Evolutionary conservation across 64 coral and sea anemone species (phyloP), one percentile per base, ranked within the genome.

Genomic region (Exaiptasia diaphana): DNA sequence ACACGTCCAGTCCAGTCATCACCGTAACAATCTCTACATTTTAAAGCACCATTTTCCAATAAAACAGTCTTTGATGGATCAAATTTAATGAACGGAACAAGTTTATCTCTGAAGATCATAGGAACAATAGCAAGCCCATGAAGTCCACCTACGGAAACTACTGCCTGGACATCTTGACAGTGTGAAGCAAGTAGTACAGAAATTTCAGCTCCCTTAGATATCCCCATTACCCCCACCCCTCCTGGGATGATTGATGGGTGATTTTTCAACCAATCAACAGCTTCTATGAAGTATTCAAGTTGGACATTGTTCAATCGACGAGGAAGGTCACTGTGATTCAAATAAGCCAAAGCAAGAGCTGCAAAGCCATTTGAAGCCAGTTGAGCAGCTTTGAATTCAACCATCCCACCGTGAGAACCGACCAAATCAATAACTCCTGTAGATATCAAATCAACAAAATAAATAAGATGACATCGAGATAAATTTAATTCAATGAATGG

Each of bases 391-490:
- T 86, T 86, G 54, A 86, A 86, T 28, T 86, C 82, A 4, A 86
- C 12, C 11, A 86, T 48, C 1, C 82, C 82, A 45, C 82, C 82
- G 15, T 36, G 29, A 14, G 52, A 62, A 18, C 82, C 82, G 17
- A 86, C 59, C 28, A 86, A 44, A 37, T 86, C 82, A 60, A 86
- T 86, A 1, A 86, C 58, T 42, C 85, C 85, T 87, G 32, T 35
- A 3, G 28, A 12, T n/a, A n/a, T n/a, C n/a, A n/a, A n/a, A n/a
- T n/a, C n/a, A n/a, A n/a, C n/a, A n/a, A n/a, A n/a, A n/a, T n/a
- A n/a, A n/a, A n/a, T n/a, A n/a, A n/a, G n/a, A n/a, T n/a, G n/a
- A n/a, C n/a, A n/a, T n/a, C n/a, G n/a, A n/a, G n/a, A n/a, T n/a
- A n/a, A n/a, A n/a, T n/a, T n/a, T n/a, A 35, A n/a, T 38, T 6